Percentiles rank a stretch among this genome's conserved stretches.
Conservation (phyloP, 1,140 invertebrate genomes). For the Lepidurus couesii region DNA sequence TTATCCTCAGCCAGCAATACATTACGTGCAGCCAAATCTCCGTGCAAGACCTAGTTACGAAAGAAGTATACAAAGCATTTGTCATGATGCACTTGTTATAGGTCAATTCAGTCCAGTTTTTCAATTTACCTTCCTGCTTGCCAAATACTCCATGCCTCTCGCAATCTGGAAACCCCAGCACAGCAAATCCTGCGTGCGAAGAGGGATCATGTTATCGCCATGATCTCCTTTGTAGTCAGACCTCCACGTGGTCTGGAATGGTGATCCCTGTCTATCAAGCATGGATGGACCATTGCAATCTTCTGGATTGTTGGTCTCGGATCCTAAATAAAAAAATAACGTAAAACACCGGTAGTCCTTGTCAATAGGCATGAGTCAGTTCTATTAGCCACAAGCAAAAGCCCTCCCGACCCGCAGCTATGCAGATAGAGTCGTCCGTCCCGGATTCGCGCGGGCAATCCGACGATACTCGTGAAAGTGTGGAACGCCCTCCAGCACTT, state of each 20-base stretch:
- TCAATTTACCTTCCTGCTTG: conserved; percentile 63
- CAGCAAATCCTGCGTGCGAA: conserved; percentile 73
- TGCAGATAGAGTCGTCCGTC: not conserved
- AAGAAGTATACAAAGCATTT: conserved; percentile 32
- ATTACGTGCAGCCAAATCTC: conserved; percentile 95
- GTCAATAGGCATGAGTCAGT: too few relatives aligned
- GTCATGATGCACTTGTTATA: conserved; percentile 40
- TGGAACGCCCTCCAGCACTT: not conserved
- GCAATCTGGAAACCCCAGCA: conserved; percentile 91
- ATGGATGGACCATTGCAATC: conserved; percentile 39
- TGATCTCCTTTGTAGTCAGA: conserved; percentile 66
- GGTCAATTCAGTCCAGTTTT: not conserved
- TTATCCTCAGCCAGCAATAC: conserved; percentile 85
- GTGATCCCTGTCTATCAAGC: conserved; percentile 51
- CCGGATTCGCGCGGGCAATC: not conserved
- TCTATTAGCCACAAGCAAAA: not conserved
- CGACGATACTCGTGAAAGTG: not conserved
- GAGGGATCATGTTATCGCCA: conserved; percentile 46
- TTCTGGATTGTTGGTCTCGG: not conserved
- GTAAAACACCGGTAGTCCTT: too few relatives aligned
- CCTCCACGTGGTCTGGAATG: conserved; percentile 63
- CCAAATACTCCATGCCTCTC: conserved; percentile 91
- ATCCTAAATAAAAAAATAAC: too few relatives aligned
- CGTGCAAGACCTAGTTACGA: conserved; percentile 69
- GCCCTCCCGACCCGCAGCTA: not conserved